Evolutionary conservation across 2,888 invertebrate genomes (phyloP).

Genomic region (Hypomecis punctinalis): DNA sequence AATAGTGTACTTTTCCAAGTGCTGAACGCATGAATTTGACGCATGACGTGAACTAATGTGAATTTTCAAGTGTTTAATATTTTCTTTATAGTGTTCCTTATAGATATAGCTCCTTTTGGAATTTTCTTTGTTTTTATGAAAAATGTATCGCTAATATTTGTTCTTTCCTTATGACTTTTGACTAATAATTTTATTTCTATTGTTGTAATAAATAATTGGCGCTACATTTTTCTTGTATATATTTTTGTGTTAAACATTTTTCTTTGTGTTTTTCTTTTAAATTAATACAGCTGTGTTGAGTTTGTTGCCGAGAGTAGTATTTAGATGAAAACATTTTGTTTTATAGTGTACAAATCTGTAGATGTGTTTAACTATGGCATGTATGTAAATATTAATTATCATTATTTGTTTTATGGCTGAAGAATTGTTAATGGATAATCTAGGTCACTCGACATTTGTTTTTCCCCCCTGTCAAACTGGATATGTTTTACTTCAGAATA

Average conservation of each 20-base stretch:
- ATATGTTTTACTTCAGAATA: too few relatives aligned
- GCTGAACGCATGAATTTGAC: conserved; percentile 37
- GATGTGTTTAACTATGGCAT: conserved; percentile 27
- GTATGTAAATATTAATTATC: conserved; percentile 14
- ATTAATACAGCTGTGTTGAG: conserved; percentile 63
- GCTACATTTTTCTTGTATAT: conserved; percentile 44
- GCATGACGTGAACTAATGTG: conserved; percentile 43
- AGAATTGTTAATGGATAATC: background rate
- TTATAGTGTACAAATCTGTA: conserved; percentile 42
- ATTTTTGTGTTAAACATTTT: conserved; percentile 51
- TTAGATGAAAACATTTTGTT: conserved; percentile 35
- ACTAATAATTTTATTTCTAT: background rate
- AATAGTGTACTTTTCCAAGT: background rate
- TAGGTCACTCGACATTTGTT: background rate
- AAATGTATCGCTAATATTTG: conserved; percentile 37
- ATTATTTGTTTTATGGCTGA: background rate
- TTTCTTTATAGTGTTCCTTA: conserved; percentile 33
- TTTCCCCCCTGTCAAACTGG: too few relatives aligned
- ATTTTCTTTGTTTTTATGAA: conserved; percentile 13
- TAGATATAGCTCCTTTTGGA: conserved; percentile 22
- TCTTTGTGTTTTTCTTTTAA: conserved; percentile 56
- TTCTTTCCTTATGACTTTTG: conserved; percentile 32
- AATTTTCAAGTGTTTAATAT: conserved; percentile 34
- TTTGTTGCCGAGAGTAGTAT: conserved; percentile 54
- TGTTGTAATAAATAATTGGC: conserved; percentile 30